A percentile compares a stretch with the other conserved stretches of the same genome.
These are phyloP conservation scores for Amia ocellicauda DNA, from an alignment of 2,113 vertebrate genomes.

Conservation along the genomic window DNA sequence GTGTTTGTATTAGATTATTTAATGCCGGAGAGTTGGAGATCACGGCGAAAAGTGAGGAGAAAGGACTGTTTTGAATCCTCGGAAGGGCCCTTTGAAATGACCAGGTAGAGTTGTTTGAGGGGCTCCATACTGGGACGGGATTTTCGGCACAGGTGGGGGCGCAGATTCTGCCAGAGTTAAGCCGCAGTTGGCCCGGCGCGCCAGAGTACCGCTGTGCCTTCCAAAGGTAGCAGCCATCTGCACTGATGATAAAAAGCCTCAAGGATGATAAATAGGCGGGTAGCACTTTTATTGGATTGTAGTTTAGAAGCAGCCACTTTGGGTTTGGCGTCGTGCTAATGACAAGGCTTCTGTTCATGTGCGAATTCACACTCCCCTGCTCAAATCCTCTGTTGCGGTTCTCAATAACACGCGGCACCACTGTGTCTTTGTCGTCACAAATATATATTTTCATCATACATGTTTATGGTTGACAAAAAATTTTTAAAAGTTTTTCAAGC, in stretches of 20 bases:
- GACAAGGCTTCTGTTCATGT: conserved; percentile 60
- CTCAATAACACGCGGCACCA: too few species aligned
- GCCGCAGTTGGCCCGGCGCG: conserved; percentile 56
- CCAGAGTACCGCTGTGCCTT: conserved; percentile 66
- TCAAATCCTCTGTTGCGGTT: neutral
- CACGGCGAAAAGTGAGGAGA: too few species aligned
- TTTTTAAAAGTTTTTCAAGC: too few species aligned
- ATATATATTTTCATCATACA: conserved; percentile 3
- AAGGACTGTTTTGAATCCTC: too few species aligned
- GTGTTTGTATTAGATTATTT: neutral
- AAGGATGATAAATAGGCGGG: conserved; percentile 79
- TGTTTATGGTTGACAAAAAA: neutral
- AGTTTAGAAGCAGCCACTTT: conserved; percentile 70
- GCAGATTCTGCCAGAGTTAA: conserved; percentile 53
- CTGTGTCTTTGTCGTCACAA: neutral
- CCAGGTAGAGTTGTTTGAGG: neutral
- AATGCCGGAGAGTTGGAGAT: neutral
- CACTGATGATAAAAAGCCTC: conserved; percentile 71
- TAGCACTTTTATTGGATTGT: conserved; percentile 75
- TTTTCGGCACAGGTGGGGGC: conserved; percentile 56
- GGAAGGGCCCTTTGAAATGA: neutral
- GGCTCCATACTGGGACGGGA: neutral
- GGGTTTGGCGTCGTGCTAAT: conserved; percentile 71
- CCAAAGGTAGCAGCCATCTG: conserved; percentile 78
- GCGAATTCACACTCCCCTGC: conserved; percentile 15